Conservation (phyloP, 2,113 vertebrate genomes). For the Brachyhypopomus occidentalis region DNA sequence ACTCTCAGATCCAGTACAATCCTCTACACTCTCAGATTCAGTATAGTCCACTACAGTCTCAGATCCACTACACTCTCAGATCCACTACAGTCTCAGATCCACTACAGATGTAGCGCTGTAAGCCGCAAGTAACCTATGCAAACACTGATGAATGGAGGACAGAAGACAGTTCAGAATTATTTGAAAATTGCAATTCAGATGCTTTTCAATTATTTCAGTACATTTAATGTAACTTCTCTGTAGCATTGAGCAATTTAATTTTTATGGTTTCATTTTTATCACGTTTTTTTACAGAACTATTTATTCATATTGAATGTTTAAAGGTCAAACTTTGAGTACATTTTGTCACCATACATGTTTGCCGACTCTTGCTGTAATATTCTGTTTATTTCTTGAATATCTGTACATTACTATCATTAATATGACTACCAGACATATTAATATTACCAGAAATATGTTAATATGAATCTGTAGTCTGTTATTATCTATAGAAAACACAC, state of each 20-base stretch:
- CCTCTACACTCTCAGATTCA: not conserved
- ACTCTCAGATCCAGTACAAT: not conserved
- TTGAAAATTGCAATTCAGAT: not conserved
- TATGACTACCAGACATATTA: too few relatives aligned
- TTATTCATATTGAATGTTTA: constrained; percentile 64
- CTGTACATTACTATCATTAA: not conserved
- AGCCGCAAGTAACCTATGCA: constrained; percentile 55
- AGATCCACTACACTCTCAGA: not conserved
- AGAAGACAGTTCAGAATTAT: not conserved
- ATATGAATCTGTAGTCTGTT: not conserved
- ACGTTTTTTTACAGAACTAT: constrained; percentile 50
- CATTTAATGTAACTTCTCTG: constrained; percentile 45
- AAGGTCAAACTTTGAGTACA: constrained; percentile 57
- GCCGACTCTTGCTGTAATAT: constrained; percentile 37
- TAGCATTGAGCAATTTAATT: constrained; percentile 48
- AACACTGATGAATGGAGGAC: constrained; percentile 36
- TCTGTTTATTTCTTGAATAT: not conserved
- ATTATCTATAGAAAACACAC: not conserved
- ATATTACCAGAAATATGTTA: not conserved
- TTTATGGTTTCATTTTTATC: constrained; percentile 24
- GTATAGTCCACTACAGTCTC: too few relatives aligned
- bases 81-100: constrained; percentile 28
- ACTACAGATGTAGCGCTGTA: constrained; percentile 43
- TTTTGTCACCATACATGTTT: constrained; percentile 43
- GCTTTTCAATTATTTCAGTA: constrained; percentile 24